These are phyloP conservation scores for Lithophane socia DNA, from an alignment of 2,888 invertebrate species.

Conservation along the genomic window DNA sequence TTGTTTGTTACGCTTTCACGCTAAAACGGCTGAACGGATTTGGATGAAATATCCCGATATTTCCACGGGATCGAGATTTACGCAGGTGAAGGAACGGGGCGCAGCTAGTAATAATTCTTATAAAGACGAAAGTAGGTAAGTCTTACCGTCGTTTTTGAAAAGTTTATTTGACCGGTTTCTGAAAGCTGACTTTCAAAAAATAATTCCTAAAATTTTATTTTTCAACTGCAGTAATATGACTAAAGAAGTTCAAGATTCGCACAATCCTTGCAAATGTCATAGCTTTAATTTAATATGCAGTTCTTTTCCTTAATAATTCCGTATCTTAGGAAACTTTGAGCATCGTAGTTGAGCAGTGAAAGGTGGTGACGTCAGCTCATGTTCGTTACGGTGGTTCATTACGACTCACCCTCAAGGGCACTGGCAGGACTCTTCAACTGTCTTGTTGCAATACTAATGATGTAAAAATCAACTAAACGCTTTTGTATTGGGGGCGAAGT, in stretches of 20 bases:
- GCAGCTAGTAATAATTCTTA: too few species aligned
- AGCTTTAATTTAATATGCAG: conserved; percentile 15
- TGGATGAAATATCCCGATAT: too few species aligned
- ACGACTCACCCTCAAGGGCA: conserved; percentile 77
- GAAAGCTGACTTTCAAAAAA: background rate
- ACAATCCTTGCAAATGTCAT: background rate
- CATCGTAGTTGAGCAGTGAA: conserved; percentile 64
- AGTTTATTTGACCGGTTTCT: background rate
- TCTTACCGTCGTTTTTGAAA: too few species aligned
- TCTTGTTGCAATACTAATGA: conserved; percentile 57
- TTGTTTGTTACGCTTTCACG: too few species aligned
- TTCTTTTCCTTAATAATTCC: conserved; percentile 12
- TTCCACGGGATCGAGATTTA: too few species aligned
- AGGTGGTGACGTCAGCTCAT: conserved; percentile 86
- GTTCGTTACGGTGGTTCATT: conserved; percentile 86
- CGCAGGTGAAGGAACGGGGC: too few species aligned
- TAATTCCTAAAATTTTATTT: background rate
- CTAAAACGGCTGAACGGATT: too few species aligned
- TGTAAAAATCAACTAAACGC: conserved; percentile 43
- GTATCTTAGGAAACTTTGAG: conserved; percentile 72
- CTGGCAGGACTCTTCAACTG: conserved; percentile 57
- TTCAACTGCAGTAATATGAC: background rate
- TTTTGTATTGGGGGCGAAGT: conserved; percentile 20
- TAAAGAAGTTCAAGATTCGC: conserved; percentile 2
- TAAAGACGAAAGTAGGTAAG: too few species aligned